Evolutionary conservation across 2,113 vertebrate species (phyloP).

Genomic region (Argyrosomus japonicus): DNA sequence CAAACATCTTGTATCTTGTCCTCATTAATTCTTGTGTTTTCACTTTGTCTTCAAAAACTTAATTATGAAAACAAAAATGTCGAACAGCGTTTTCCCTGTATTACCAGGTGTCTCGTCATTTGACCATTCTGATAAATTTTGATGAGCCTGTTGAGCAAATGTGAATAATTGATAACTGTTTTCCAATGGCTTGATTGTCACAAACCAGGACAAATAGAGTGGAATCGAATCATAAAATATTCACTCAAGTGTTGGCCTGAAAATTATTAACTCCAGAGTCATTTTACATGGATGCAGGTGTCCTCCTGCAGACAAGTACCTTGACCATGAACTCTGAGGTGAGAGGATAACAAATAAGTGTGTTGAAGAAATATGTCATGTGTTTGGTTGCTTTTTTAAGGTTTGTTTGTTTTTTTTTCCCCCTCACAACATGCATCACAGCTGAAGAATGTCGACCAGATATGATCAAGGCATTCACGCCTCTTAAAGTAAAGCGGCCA

Average conservation of each 20-base stretch:
- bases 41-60: conserved; percentile 53
- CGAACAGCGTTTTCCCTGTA: conserved; percentile 51
- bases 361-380: neutral
- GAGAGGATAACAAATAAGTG: conserved; percentile 15
- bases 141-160: conserved; percentile 90
- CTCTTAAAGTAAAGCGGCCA: conserved; percentile 23
- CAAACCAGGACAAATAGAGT: conserved; percentile 96
- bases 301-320: conserved; percentile 39
- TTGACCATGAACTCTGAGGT: conserved; percentile 50
- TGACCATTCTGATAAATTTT: conserved; percentile 85
- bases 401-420: neutral
- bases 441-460: conserved; percentile 43
- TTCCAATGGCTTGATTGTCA: conserved; percentile 94
- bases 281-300: conserved; percentile 82
- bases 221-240: conserved; percentile 98
- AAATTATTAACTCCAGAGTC: conserved; percentile 92
- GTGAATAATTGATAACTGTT: conserved; percentile 97
- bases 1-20: conserved; percentile 50
- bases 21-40: conserved; percentile 57
- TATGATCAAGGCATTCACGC: conserved; percentile 38
- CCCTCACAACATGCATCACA: conserved; percentile 20
- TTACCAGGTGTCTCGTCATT: conserved; percentile 63
- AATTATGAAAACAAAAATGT: conserved; percentile 75
- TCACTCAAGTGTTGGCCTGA: conserved; percentile 91
- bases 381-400: neutral